A percentile compares a stretch with the other conserved stretches of the same genome.
phyloP scores from a whole-genome alignment of 2,797 vertebrate species.

The Siniperca scherzeri region DNA sequence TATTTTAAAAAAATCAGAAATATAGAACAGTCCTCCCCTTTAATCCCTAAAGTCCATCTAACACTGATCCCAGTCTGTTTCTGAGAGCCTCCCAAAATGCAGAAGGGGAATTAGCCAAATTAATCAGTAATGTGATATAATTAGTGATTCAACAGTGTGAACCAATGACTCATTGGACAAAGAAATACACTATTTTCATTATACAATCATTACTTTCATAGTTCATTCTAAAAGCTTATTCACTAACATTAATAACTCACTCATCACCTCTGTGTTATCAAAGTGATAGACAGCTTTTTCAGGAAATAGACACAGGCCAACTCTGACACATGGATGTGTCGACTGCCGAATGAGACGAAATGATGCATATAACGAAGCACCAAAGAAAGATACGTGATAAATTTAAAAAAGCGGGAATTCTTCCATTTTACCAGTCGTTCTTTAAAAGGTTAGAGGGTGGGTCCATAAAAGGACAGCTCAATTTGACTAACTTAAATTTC shows the following conservation, averaged over 20 bases:
- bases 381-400: not conserved
- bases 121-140: conserved; percentile 28
- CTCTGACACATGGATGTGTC: not conserved
- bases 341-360: not conserved
- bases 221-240: conserved; percentile 6
- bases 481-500: not conserved
- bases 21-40: not conserved
- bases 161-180: conserved; percentile 9
- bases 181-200: conserved; percentile 12
- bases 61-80: not conserved
- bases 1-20: not conserved
- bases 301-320: not conserved
- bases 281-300: not conserved
- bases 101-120: conserved; percentile 8
- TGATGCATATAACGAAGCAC: not conserved
- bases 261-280: conserved; percentile 15
- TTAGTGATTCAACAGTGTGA: conserved; percentile 11
- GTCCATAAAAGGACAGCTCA: not conserved
- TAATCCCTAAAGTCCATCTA: not conserved
- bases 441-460: not conserved
- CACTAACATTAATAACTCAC: conserved; percentile 5
- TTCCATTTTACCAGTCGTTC: not conserved
- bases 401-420: not conserved
- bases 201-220: conserved; percentile 20
- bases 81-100: conserved; percentile 9